Evolutionary conservation across 2,888 invertebrate species (phyloP), one percentile per base, ranked within the genome.

Genomic region (Xestia ashworthii): DNA sequence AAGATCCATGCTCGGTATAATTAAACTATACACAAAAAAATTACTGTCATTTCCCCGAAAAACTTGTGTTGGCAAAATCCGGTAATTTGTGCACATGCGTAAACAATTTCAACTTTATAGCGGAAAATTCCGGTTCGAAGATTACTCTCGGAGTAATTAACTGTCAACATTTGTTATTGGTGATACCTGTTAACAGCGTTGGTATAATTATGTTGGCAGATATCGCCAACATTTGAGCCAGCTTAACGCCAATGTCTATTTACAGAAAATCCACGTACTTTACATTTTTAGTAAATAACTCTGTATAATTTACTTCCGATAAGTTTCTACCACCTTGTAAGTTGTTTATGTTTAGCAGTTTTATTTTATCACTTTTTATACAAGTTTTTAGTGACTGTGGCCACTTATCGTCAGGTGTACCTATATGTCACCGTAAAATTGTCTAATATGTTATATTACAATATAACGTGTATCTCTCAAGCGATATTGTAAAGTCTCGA

Each of bases 71-170:
- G 22, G n/a, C 32, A 60, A 53, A 71, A 44, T 76, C 41, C 32
- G n/a, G 14, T 53, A 66, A 72, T 72, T 62, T 32, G n/a, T 67
- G n/a, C 32, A 62, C 32, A 46, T 25, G 12, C 5, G 58, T 55
- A 60, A 81, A 76, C 76, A 81, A 55, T 81, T 41, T 65, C 41
- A 66, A 53, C 53, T 55, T 5, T 53, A 41, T 48, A 22, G 62
- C 41, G 66, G 41, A 70, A 70, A 73, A 62, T 78, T 72, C 9
- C 53, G 3, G 65, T 44, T 50, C 48, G 16, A 53, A 58, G 19
- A 64, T 38, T 58, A 74, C 11, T 58, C 62, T 5, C 53, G 16
- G 38, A 38, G 32, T 83, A 69, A 83, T 83, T 81, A 84, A 81
- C 12, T 32, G 81, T 69, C 76, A 81, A 83, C 55, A 68, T 76